A percentile compares a stretch with the other conserved stretches of the same genome.
Evolutionary conservation across 37 sponge, comb jelly and placozoan species (phyloP).

Genomic region (Geodia barretti): DNA sequence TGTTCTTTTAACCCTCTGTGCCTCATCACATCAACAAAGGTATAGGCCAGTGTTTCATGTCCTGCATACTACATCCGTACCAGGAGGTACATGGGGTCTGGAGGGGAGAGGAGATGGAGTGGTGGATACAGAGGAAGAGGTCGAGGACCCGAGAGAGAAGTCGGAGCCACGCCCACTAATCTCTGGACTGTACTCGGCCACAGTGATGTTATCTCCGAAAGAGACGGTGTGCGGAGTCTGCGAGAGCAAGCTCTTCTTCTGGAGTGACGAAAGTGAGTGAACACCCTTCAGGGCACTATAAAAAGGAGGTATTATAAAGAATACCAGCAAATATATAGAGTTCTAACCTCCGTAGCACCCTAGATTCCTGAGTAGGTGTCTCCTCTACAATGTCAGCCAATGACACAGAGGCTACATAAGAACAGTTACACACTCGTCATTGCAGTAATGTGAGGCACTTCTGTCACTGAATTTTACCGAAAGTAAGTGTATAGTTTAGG

Average conservation of each 20-base stretch:
- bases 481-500: too few species aligned
- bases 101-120: neutral
- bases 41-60: too few species aligned
- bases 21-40: too few species aligned
- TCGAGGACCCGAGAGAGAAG: neutral
- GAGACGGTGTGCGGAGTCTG: neutral
- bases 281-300: neutral
- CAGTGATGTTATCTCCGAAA: neutral
- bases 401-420: too few species aligned
- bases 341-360: neutral
- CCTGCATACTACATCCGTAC: too few species aligned
- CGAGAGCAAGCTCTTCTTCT: neutral
- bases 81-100: neutral
- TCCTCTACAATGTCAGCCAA: neutral
- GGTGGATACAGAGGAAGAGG: neutral
- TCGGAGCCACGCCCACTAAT: neutral
- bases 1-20: too few species aligned
- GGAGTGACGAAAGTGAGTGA: neutral
- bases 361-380: neutral
- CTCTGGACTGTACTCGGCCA: slow-evolving; percentile 10
- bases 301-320: neutral
- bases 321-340: too few species aligned
- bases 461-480: too few species aligned
- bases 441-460: too few species aligned
- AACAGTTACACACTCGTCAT: too few species aligned